These are phyloP conservation scores for Pelusios castaneus DNA, from an alignment of 2,113 vertebrate species.

Conservation along the genomic window DNA sequence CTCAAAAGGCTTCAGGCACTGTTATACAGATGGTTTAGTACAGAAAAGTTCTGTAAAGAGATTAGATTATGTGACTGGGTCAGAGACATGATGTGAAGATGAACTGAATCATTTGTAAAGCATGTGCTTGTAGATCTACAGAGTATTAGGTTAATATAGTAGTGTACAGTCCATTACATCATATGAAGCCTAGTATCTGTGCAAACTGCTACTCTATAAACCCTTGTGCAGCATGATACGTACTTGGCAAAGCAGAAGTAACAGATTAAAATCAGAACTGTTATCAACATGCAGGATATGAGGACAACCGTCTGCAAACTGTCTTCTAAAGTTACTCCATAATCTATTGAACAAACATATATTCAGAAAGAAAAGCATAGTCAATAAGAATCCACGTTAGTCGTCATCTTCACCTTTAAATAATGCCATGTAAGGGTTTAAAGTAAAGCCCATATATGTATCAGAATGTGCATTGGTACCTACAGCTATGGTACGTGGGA, in stretches of 20 bases:
- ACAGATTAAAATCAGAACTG: conserved; percentile 40
- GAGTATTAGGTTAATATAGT: not conserved
- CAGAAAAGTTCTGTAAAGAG: not conserved
- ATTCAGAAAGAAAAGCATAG: not conserved
- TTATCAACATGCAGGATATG: conserved; percentile 57
- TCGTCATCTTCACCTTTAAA: not conserved
- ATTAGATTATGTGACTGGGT: not conserved
- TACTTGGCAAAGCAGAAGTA: conserved; percentile 74
- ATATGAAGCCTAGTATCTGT: fast-evolving
- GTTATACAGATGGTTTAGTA: not conserved
- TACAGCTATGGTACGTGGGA: fast-evolving
- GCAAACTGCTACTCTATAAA: not conserved
- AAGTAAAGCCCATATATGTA: not conserved
- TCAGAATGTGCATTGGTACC: not conserved
- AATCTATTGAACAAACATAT: conserved; percentile 55
- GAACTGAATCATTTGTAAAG: not conserved
- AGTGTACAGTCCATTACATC: not conserved
- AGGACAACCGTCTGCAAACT: conserved; percentile 39
- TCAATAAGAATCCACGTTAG: not conserved
- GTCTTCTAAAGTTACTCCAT: conserved; percentile 20
- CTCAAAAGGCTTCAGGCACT: not conserved
- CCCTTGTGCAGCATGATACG: not conserved
- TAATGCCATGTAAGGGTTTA: not conserved
- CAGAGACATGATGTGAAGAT: not conserved
- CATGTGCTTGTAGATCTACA: not conserved